phyloP scores from a whole-genome alignment of 2,113 vertebrate genomes.

The Erpornis zantholeuca region DNA sequence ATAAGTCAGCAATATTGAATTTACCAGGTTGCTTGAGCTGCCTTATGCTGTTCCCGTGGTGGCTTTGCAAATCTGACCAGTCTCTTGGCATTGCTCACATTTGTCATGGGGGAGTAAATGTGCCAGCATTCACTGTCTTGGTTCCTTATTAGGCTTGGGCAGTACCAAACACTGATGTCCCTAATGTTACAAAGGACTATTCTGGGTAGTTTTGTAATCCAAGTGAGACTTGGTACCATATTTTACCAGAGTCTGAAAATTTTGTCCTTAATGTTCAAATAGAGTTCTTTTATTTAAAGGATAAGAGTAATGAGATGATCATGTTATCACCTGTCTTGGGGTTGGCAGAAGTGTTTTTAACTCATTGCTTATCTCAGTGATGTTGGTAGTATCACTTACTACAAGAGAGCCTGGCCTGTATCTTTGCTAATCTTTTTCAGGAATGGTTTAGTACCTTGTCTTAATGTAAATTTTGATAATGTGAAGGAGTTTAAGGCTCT shows the following conservation, averaged over 20 bases:
- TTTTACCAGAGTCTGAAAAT: neutral
- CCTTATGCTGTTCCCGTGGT: accelerated
- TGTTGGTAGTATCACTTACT: neutral
- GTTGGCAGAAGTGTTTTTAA: neutral
- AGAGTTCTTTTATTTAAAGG: neutral
- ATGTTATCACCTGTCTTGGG: neutral
- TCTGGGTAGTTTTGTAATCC: neutral
- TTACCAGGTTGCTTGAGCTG: neutral
- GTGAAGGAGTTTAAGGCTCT: neutral
- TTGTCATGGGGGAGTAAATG: neutral
- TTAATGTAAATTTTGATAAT: neutral
- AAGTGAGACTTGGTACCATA: neutral
- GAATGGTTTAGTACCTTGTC: neutral
- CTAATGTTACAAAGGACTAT: neutral
- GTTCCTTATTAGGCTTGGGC: neutral
- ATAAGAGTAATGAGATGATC: neutral
- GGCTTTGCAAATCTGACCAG: neutral
- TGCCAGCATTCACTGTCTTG: neutral
- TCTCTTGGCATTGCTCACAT: neutral
- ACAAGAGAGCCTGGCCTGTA: accelerated
- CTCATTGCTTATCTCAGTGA: neutral
- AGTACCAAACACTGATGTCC: neutral
- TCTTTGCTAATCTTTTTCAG: neutral
- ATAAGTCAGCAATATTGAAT: neutral
- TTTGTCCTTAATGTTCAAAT: neutral